These are phyloP conservation scores for Pristionchus maxplancki DNA, from an alignment of 2,888 invertebrate genomes.

Conservation along the genomic window DNA sequence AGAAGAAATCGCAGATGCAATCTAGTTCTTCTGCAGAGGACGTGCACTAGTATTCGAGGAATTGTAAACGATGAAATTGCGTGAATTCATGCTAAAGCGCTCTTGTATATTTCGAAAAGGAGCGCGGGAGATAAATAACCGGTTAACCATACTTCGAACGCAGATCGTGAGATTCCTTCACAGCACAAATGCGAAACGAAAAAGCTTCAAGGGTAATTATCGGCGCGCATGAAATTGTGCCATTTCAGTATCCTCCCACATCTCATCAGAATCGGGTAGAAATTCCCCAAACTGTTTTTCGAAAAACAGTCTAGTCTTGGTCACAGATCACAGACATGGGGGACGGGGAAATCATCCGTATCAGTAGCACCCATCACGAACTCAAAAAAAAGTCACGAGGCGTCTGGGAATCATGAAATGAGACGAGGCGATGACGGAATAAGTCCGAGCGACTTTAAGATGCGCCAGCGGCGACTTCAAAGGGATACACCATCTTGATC, in stretches of 20 bases:
- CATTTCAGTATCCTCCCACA: not conserved
- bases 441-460: no score
- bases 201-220: not conserved
- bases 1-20: not conserved
- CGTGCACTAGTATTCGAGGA: no score
- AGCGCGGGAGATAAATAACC: no score
- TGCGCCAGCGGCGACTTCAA: no score
- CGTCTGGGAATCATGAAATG: no score
- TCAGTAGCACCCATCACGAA: no score
- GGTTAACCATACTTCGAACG: not conserved
- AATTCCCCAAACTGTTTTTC: not conserved
- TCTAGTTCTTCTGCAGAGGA: not conserved
- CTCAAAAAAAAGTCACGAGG: no score
- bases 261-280: not conserved
- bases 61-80: not conserved
- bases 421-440: no score
- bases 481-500: no score
- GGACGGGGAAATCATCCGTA: no score
- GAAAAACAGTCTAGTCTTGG: not conserved
- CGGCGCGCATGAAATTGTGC: not conserved
- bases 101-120: no score
- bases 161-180: not conserved
- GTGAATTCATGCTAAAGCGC: not conserved
- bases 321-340: no score
- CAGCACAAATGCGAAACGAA: not conserved